phyloP scores from a whole-genome alignment of 2,113 vertebrate genomes.

The Mirounga angustirostris region DNA sequence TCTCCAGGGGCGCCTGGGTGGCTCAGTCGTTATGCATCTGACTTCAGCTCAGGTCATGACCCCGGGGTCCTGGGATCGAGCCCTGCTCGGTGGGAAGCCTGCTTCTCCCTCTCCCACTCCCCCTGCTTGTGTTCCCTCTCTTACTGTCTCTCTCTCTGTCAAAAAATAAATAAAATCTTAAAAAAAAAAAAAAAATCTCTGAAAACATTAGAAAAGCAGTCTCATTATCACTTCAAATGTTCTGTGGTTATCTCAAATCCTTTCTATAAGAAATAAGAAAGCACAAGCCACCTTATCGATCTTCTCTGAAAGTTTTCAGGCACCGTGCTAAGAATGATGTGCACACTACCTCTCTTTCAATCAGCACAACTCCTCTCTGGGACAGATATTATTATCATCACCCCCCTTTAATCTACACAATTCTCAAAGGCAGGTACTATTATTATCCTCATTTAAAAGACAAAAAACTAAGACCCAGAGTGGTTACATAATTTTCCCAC shows the following conservation, averaged over 20 bases:
- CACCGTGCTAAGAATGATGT: not conserved
- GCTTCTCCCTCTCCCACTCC: too few relatives aligned
- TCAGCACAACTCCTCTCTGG: not conserved
- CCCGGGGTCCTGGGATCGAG: too few relatives aligned
- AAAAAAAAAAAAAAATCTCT: not conserved
- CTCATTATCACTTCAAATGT: not conserved
- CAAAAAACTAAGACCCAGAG: not conserved
- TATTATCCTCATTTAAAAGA: conserved; percentile 38
- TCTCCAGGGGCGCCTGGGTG: not conserved
- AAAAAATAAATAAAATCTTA: too few relatives aligned
- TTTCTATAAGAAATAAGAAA: conserved; percentile 54
- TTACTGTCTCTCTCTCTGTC: too few relatives aligned
- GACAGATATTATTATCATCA: not conserved
- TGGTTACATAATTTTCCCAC: not conserved
- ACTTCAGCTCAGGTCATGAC: too few relatives aligned
- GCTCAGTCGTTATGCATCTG: too few relatives aligned
- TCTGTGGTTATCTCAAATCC: not conserved
- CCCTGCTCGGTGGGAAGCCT: too few relatives aligned
- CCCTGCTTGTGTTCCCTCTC: too few relatives aligned
- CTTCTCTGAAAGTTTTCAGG: not conserved
- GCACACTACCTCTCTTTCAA: not conserved
- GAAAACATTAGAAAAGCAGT: conserved; percentile 25
- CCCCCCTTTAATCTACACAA: not conserved
- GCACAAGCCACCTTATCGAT: not conserved
- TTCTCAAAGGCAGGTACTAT: conserved; percentile 26